Conservation (phyloP, 2,888 invertebrate species). For the Pollenia griseotomentosa region DNA sequence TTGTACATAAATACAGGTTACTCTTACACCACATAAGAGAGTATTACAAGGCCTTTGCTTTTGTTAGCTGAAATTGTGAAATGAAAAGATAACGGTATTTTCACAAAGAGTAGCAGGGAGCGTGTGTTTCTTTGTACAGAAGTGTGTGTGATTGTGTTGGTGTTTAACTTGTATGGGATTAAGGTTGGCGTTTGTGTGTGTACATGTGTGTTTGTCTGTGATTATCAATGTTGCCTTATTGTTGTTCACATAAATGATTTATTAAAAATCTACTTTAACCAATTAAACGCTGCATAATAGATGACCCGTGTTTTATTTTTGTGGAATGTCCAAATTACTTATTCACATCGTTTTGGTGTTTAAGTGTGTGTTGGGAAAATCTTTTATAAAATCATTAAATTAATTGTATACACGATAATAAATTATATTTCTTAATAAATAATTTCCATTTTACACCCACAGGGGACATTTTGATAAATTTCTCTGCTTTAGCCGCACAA, state of each 20-base stretch:
- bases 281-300: constrained; percentile 70
- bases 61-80: not conserved
- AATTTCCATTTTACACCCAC: constrained; percentile 63
- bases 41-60: not conserved
- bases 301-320: constrained; percentile 38
- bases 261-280: constrained; percentile 70
- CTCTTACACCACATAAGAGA: not conserved
- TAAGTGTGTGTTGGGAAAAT: constrained; percentile 3
- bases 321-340: constrained; percentile 23
- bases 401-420: constrained; percentile 71
- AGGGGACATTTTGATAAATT: constrained; percentile 68
- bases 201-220: constrained; percentile 6
- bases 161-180: not conserved
- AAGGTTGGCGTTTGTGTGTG: not conserved
- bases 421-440: constrained; percentile 71
- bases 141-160: not conserved
- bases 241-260: constrained; percentile 66
- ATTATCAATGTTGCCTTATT: constrained; percentile 43
- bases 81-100: not conserved
- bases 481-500: constrained; percentile 11
- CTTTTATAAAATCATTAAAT: constrained; percentile 53
- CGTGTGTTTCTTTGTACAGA: not conserved
- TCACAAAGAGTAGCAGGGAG: not conserved
- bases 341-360: not conserved
- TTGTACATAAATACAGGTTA: constrained; percentile 9